Percentiles rank a stretch among this genome's conserved stretches.
Conservation (phyloP, 1,140 invertebrate species). For the Scylla paramamosain region DNA sequence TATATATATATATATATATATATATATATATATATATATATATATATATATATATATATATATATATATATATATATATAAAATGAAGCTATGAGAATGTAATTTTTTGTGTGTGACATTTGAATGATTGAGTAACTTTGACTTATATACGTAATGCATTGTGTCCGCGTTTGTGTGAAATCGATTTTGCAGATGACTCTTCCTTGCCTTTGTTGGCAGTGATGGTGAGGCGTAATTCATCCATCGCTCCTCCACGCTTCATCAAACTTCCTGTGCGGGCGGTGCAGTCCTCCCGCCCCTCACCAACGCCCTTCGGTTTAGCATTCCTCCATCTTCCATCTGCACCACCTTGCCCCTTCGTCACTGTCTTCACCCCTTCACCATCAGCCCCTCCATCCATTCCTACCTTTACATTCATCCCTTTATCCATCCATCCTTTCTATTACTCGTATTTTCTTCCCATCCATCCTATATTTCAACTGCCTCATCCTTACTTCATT, state of each 20-base stretch:
- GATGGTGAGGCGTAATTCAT: neutral
- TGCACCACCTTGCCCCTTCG: neutral
- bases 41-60: slow-evolving; percentile 38
- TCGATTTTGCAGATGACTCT: too few relatives aligned
- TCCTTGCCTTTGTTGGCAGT: too few relatives aligned
- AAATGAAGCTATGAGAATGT: neutral
- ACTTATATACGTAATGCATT: neutral
- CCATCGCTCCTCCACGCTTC: neutral
- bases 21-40: slow-evolving; percentile 30
- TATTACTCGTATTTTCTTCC: too few relatives aligned
- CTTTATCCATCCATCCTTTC: too few relatives aligned
- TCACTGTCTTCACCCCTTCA: neutral
- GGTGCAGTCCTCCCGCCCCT: neutral
- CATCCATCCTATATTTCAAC: too few relatives aligned
- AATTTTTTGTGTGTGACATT: neutral
- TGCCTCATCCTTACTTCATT: too few relatives aligned
- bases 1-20: slow-evolving; percentile 1
- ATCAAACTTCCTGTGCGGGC: slow-evolving; percentile 39
- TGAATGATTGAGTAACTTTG: too few relatives aligned
- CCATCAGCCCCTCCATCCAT: too few relatives aligned
- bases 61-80: slow-evolving; percentile 34
- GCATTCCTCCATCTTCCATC: neutral
- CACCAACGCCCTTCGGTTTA: neutral
- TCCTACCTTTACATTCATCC: too few relatives aligned
- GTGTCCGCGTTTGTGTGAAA: neutral